Evolutionary conservation across 2,113 vertebrate genomes (phyloP), one percentile per base, ranked within the genome.

Genomic region (Hypomesus transpacificus): DNA sequence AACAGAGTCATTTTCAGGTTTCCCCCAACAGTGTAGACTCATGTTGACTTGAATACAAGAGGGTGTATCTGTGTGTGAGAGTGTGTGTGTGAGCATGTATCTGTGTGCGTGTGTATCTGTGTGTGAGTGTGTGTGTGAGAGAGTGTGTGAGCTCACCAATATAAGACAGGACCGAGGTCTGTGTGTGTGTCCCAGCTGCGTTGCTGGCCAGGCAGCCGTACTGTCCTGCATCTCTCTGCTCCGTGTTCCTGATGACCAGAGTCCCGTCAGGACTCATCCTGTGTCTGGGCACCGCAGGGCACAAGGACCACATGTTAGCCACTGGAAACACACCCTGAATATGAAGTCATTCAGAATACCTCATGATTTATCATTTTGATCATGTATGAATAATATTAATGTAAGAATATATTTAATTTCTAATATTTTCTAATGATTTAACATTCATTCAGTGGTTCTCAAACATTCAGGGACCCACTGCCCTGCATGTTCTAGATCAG

Each of bases 161-260:
- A 21, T 96, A 99, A 2, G 82, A 93, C 24, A 99, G 91, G 14
- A 61, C 87, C 52, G 96, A 94, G 8, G 71, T 91, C 79, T 94
- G 83, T 20, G 91, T 85, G 75, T 95, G 92, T 7, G 93, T 96
- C 73, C 97, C 97, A 18, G 96, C 97, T 53, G 83, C 80, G 75
- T 96, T 99, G 89, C 93, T 97, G 71, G 94, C 96, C 77, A 99
- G 86, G 73, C 97, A 99, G 68, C 92, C 92, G 56, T 99, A 99
- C 20, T 88, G 54, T 16, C 97, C 97, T 80, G 88, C 92, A 74
- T 99, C 95, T 81, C 90, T 94, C 62, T 85, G 87, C 86, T 87
- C 52, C 34, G 89, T 83, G 76, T 92, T 93, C 87, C 83, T 94
- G 73, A 99, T 93, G 56, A 94, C 74, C 80, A 99, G 89, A 2